These are phyloP conservation scores for Xanthorhoe spadicearia DNA, from an alignment of 2,888 invertebrate species.

Conservation along the genomic window DNA sequence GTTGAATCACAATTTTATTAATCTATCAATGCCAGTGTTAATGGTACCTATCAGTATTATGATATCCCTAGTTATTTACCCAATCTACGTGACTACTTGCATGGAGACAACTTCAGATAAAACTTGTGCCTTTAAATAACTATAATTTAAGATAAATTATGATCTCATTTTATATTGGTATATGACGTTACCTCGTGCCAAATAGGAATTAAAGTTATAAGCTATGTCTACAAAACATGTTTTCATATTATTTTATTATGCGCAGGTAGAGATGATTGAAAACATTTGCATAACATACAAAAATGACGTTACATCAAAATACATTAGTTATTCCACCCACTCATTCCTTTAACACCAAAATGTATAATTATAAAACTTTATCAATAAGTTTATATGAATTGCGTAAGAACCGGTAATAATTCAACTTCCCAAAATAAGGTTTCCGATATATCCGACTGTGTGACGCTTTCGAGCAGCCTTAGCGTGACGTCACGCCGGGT, in stretches of 20 bases:
- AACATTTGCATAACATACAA: neutral
- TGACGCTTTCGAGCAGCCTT: conserved; percentile 34
- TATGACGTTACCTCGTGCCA: conserved; percentile 29
- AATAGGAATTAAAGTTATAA: conserved; percentile 29
- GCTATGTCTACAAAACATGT: conserved; percentile 28
- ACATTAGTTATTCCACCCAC: conserved; percentile 1
- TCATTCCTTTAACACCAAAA: neutral
- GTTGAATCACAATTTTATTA: conserved; percentile 4
- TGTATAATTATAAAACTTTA: neutral
- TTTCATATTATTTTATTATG: neutral
- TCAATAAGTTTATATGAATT: conserved; percentile 3
- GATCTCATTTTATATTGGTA: conserved; percentile 32
- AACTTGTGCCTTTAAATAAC: neutral
- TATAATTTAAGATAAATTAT: conserved; percentile 17
- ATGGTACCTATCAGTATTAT: conserved; percentile 5
- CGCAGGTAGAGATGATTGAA: neutral
- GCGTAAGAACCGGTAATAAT: conserved; percentile 26
- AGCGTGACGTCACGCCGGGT: conserved; percentile 31
- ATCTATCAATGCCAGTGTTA: conserved; percentile 14
- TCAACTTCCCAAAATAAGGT: conserved; percentile 25
- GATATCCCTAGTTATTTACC: conserved; percentile 10
- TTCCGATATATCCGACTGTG: conserved; percentile 25
- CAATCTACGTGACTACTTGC: conserved; percentile 51
- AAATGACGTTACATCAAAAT: neutral
- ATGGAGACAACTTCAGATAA: conserved; percentile 40